Evolutionary conservation across 2,113 vertebrate species (phyloP), one percentile per base, ranked within the genome.

Genomic region (Rousettus leschenaultii): DNA sequence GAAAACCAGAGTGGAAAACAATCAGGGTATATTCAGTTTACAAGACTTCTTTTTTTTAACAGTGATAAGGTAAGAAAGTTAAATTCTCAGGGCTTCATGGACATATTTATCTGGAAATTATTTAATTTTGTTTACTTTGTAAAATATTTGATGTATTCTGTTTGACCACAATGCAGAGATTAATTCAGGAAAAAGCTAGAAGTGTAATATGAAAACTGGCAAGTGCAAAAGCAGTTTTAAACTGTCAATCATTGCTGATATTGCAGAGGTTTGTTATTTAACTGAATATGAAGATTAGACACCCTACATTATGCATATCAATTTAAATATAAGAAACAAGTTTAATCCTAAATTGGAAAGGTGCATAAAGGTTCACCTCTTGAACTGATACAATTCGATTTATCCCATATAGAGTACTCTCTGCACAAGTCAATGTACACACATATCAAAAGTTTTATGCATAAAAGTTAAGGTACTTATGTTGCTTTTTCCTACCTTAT

Each of bases 1-100:
- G 96, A 98, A 98, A 98, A 88, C 89, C 87, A 97, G 92, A 95
- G 80, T 93, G 91, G 78, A 98, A 98, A 98, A 97, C 89, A 97
- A 97, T 97, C 74, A 97, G 85, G 74, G 85, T 93, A 61, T 80
- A 96, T 92, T 95, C 86, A 96, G 66, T 97, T 97, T 91, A 82
- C 21, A 96, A 95, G 65, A 30, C 2, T 51, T 11, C 45, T 11
- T 13, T 91, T 96, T 95, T 80, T 75, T 94, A 70, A 86, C 74
- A 79, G 95, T 86, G 91, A 91, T 96, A 96, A 74, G 97, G 66
- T 22, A 70, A 98, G 96, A 96, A 98, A 97, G 96, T 96, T 97
- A 95, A 97, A 79, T 94, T 95, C 85, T 79, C 90, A 91, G 51
- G 51, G 73, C 35, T 97, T 98, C 33, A 85, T 95, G 94, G 48